A percentile compares a stretch with the other conserved stretches of the same genome.
Conservation (phyloP, 2,888 invertebrate genomes). For the Arrhopalites spinosus region DNA sequence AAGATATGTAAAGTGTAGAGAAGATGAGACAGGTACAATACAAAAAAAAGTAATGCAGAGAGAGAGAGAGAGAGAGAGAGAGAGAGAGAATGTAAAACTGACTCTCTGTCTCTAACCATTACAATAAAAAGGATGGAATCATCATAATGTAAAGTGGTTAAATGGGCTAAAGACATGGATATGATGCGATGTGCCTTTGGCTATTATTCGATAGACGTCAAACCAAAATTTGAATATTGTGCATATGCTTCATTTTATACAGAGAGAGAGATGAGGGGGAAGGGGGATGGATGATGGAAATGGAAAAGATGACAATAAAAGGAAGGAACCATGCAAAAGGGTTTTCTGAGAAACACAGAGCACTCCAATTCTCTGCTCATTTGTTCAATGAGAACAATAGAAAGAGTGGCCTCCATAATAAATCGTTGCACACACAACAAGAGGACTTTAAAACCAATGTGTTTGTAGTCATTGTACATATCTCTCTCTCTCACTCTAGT, state of each 20-base stretch:
- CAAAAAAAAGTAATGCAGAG: no score
- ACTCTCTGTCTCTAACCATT: no score
- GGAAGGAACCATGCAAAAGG: conserved; percentile 1
- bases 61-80: no score
- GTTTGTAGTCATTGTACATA: background rate
- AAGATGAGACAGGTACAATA: no score
- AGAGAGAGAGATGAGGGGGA: background rate
- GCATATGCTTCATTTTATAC: no score
- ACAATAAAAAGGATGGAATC: background rate
- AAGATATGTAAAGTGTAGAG: no score
- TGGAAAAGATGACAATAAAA: conserved; percentile 28
- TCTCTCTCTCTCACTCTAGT: conserved; percentile 6
- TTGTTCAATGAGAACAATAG: conserved; percentile 20
- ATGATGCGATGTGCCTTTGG: no score
- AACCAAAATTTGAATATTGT: no score
- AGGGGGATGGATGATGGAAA: background rate
- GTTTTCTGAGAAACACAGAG: background rate
- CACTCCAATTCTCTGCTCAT: conserved; percentile 26
- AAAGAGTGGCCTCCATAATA: conserved; percentile 26
- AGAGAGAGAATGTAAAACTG: no score
- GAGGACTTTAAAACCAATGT: background rate
- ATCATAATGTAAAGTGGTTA: background rate
- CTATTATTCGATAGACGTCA: background rate
- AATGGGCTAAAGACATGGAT: conserved; percentile 2
- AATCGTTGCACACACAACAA: conserved; percentile 9